Evolutionary conservation across 2,888 invertebrate species (phyloP).

Genomic region (Tipula helvola): DNA sequence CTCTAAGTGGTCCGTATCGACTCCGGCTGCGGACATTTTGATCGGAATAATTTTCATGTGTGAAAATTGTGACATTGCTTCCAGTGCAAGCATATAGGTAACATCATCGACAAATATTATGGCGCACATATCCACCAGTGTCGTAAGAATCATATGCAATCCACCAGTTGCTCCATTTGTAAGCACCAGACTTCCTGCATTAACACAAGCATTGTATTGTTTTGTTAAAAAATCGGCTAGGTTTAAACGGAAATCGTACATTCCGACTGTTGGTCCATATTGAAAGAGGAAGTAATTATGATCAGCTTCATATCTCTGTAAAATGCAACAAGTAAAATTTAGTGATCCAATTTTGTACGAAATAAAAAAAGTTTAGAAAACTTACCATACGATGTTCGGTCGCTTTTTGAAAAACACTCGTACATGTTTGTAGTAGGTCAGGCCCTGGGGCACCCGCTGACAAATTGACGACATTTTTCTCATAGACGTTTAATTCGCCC

Average conservation of each 20-base stretch:
- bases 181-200: constrained; percentile 40
- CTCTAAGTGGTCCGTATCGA: constrained; percentile 39
- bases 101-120: constrained; percentile 50
- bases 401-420: too few species aligned
- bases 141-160: constrained; percentile 41
- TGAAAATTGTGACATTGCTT: constrained; percentile 41
- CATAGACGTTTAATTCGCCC: constrained; percentile 37
- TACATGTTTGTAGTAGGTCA: constrained; percentile 29
- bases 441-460: constrained; percentile 43
- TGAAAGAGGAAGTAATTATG: constrained; percentile 38
- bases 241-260: constrained; percentile 31
- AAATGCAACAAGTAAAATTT: background rate
- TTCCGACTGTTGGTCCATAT: constrained; percentile 33
- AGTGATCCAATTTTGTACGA: too few species aligned
- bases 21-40: constrained; percentile 35
- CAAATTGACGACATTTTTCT: constrained; percentile 34
- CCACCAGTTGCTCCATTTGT: constrained; percentile 50
- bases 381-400: too few species aligned
- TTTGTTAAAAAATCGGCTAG: constrained; percentile 37
- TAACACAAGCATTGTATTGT: constrained; percentile 35
- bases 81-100: constrained; percentile 48
- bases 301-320: constrained; percentile 27
- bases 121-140: constrained; percentile 40
- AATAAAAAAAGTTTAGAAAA: too few species aligned
- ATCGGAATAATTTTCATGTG: constrained; percentile 38